Conservation (phyloP, 2,888 invertebrate genomes). For the Miltochrista miniata region DNA sequence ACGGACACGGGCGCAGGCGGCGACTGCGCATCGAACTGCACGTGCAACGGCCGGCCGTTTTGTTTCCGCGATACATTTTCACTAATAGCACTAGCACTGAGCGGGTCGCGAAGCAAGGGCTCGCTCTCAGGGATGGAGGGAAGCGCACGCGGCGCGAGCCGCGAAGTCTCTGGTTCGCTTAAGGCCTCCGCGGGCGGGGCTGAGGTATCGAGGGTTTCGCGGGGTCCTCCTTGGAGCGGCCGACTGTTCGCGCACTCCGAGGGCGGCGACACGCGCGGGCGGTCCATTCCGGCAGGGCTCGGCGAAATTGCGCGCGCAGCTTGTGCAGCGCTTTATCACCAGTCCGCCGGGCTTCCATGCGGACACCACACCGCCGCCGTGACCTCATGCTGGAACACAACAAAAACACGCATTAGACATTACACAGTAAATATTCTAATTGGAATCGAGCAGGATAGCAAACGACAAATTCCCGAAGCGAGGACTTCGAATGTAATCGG, state of each 20-base stretch:
- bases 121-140: constrained; percentile 72
- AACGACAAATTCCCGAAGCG: not conserved
- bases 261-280: constrained; percentile 72
- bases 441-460: too few species aligned
- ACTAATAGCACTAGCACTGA: constrained; percentile 30
- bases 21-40: constrained; percentile 83
- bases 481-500: too few species aligned
- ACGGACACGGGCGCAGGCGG: constrained; percentile 68
- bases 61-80: constrained; percentile 48
- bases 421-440: not conserved
- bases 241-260: constrained; percentile 65
- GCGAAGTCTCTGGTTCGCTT: constrained; percentile 65
- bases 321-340: constrained; percentile 71
- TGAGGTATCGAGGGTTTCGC: constrained; percentile 63
- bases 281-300: constrained; percentile 73
- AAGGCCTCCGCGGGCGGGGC: constrained; percentile 59
- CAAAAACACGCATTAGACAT: constrained; percentile 15
- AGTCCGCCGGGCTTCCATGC: constrained; percentile 79
- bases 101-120: constrained; percentile 57
- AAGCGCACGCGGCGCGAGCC: constrained; percentile 66
- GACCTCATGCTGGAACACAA: constrained; percentile 78
- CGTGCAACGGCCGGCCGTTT: constrained; percentile 76
- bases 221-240: constrained; percentile 76
- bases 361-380: constrained; percentile 75
- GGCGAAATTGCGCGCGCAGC: constrained; percentile 69